Percentiles rank a stretch among this genome's conserved stretches.
Conservation (phyloP, 2,888 invertebrate species). For the Xestia rhomboidea region DNA sequence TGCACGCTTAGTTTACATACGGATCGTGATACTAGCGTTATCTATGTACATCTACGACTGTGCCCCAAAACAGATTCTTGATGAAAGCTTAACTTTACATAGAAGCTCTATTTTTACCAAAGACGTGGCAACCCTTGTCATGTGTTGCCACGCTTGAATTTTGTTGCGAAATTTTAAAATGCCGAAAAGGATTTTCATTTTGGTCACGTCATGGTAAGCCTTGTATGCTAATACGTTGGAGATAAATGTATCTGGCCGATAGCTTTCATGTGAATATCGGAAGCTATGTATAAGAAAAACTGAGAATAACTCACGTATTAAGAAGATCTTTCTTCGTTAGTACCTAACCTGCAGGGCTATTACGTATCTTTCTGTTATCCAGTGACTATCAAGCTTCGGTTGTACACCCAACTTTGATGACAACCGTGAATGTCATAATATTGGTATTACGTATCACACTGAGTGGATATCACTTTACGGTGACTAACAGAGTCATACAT, state of each 20-base stretch:
- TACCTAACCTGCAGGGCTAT: too few species aligned
- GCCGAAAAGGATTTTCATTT: slow-evolving; percentile 51
- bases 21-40: not conserved
- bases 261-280: not conserved
- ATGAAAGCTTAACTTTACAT: slow-evolving; percentile 24
- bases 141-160: slow-evolving; percentile 43
- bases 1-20: not conserved
- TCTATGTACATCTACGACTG: not conserved
- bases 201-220: slow-evolving; percentile 54
- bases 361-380: too few species aligned
- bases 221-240: slow-evolving; percentile 54
- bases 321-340: not conserved
- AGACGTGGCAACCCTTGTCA: slow-evolving; percentile 51
- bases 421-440: too few species aligned
- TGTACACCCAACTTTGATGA: too few species aligned
- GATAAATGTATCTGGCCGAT: slow-evolving; percentile 32
- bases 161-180: slow-evolving; percentile 60
- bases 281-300: not conserved
- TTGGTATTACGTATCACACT: too few species aligned
- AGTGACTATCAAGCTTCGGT: too few species aligned
- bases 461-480: too few species aligned
- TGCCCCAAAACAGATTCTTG: not conserved
- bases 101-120: not conserved
- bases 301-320: slow-evolving; percentile 20
- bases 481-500: too few species aligned